These are phyloP conservation scores for Corythucha ciliata DNA, from an alignment of 2,888 invertebrate genomes.

Conservation along the genomic window DNA sequence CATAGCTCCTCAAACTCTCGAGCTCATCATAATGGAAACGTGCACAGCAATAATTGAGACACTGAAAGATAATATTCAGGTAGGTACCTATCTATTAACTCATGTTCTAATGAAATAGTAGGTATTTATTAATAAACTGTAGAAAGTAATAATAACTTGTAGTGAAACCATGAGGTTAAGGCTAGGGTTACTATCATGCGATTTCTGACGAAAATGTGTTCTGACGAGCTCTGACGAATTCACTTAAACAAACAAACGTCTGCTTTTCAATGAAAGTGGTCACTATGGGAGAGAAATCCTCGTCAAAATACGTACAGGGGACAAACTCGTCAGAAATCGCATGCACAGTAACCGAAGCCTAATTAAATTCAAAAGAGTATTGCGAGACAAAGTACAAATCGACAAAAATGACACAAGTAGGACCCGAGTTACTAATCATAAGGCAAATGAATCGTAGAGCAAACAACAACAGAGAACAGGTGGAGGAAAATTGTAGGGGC, in stretches of 20 bases:
- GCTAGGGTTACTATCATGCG: too few relatives aligned
- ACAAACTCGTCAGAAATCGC: too few relatives aligned
- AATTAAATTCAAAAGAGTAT: constrained; percentile 4
- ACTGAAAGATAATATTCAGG: constrained; percentile 5
- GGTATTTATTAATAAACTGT: background rate
- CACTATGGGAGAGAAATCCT: too few relatives aligned
- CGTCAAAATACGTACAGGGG: too few relatives aligned
- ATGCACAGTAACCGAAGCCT: too few relatives aligned
- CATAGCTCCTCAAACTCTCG: constrained; percentile 26
- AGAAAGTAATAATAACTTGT: background rate
- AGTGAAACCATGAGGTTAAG: constrained; percentile 2
- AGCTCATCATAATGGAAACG: constrained; percentile 17
- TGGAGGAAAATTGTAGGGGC: constrained; percentile 3
- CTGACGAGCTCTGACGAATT: too few relatives aligned
- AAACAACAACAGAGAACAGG: too few relatives aligned
- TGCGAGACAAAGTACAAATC: constrained; percentile 4
- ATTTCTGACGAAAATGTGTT: too few relatives aligned
- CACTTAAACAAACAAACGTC: too few relatives aligned
- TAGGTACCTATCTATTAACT: constrained; percentile 2
- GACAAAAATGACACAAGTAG: constrained; percentile 3
- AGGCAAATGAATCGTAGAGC: constrained; percentile 2
- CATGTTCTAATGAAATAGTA: background rate
- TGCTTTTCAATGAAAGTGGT: too few relatives aligned
- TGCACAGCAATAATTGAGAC: constrained; percentile 11
- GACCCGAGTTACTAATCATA: constrained; percentile 2